Base-by-base conservation (phyloP, 1,140 invertebrate species). In the Caenorhabditis elegans region DNA sequence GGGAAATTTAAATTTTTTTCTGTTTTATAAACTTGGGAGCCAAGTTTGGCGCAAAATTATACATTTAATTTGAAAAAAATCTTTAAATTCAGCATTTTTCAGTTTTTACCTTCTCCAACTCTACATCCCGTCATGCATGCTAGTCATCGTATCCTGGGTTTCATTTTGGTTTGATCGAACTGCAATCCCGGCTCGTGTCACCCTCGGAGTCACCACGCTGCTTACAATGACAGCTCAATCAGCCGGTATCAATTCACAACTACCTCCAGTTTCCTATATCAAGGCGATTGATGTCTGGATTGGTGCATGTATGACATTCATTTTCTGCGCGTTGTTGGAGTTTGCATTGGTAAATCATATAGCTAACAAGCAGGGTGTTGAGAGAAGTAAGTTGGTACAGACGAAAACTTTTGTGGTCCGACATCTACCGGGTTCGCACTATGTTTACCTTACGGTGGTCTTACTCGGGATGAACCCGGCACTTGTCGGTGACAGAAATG, bases 261-360 rank as follows among this genome's bases (percentile, higher is more conserved):
- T 98, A 83, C 96, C 96, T 82, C 96, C 96, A 31, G 96, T 98
- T 53, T 96, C 95, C 22, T 98, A 98, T 91, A 97, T 95, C 39
- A 98, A 98, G 91, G 90, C 88, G 10, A 87, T 89, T 36, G 88
- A 89, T 82, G 86, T 89, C 26, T 89, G 88, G 88, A 89, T 85
- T 85, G 83, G 90, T 85, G 96, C 97, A 19, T 98, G 96, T 91
- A 92, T 98, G 82, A 97, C 95, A 22, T 97, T 98, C 91, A 96
- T 98, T 19, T 98, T 98, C 90, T 95, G 95, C 31, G 96, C 96
- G 24, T 91, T 98, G 82, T 92, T 98, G 51, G 96, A 98, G 91
- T 98, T 98, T 90, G 96, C 96, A 24, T 92, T 96, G 79, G 96
- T 98, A 70, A 98, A 97, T 90, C 97, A 98, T 91, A 95, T 95